These are phyloP conservation scores for Panulirus ornatus DNA, from an alignment of 1,140 invertebrate genomes.

Conservation along the genomic window DNA sequence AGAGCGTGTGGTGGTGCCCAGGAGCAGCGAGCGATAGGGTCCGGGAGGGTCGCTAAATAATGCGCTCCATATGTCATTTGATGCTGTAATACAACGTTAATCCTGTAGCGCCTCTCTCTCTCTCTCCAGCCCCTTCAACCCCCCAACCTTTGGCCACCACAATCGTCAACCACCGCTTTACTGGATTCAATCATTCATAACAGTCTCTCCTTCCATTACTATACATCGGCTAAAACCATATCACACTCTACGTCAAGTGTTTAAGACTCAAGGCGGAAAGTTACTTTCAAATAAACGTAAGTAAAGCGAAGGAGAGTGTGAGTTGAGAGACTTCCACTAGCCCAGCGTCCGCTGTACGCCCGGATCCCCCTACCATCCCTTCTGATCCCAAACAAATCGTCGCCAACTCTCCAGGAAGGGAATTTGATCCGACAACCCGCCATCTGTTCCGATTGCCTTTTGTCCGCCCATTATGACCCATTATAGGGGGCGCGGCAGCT, in stretches of 20 bases:
- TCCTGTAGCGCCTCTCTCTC: constrained; percentile 37
- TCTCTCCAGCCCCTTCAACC: neutral
- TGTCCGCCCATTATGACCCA: constrained; percentile 71
- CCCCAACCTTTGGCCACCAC: constrained; percentile 33
- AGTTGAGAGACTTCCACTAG: no score
- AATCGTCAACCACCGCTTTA: constrained; percentile 13
- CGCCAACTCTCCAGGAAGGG: constrained; percentile 60
- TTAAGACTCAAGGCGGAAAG: no score
- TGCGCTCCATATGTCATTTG: constrained; percentile 71
- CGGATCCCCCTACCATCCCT: neutral
- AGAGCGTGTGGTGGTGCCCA: neutral
- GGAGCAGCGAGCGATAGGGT: constrained; percentile 1
- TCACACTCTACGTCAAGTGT: no score
- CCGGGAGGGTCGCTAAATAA: constrained; percentile 26
- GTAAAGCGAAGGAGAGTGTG: no score
- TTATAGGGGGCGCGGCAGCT: constrained; percentile 41
- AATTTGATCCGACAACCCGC: constrained; percentile 72
- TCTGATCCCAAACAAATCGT: constrained; percentile 67
- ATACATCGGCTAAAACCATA: no score
- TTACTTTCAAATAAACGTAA: no score
- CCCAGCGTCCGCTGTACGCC: neutral
- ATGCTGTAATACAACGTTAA: constrained; percentile 71
- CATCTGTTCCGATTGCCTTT: constrained; percentile 73
- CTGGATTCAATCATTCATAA: constrained; percentile 13
- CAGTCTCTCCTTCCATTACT: neutral